phyloP scores from a whole-genome alignment of 2,113 vertebrate species.

The Halichoerus grypus region DNA sequence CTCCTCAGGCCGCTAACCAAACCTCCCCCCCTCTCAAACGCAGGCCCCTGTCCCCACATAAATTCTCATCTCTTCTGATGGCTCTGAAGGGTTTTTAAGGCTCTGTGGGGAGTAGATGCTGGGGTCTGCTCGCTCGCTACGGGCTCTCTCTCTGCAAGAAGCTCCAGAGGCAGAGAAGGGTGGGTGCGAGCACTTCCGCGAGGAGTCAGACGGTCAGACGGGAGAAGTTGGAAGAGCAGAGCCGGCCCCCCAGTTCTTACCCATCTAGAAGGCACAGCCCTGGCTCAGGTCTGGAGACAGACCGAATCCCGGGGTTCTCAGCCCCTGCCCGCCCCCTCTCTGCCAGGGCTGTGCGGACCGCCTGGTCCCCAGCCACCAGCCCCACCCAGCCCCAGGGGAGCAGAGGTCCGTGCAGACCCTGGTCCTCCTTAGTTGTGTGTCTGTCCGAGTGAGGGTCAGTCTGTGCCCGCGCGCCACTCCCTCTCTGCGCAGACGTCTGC shows the following conservation, averaged over 20 bases:
- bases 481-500: background rate
- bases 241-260: no score
- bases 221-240: background rate
- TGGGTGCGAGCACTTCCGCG: background rate
- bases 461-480: background rate
- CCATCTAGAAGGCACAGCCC: background rate
- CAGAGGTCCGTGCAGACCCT: background rate
- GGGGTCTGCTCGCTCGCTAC: background rate
- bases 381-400: background rate
- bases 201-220: accelerated
- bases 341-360: background rate
- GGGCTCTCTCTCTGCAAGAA: background rate
- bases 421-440: background rate
- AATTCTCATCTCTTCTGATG: conserved; percentile 62
- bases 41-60: conserved; percentile 48
- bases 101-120: conserved; percentile 33
- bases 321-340: background rate
- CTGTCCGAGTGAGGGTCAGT: background rate
- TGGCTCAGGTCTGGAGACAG: background rate
- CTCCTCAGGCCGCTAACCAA: conserved; percentile 33
- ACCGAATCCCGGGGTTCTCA: background rate
- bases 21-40: background rate
- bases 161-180: accelerated
- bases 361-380: background rate
- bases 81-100: conserved; percentile 53